Evolutionary conservation across 2,113 vertebrate genomes (phyloP).

Genomic region (Notiomystis cincta): DNA sequence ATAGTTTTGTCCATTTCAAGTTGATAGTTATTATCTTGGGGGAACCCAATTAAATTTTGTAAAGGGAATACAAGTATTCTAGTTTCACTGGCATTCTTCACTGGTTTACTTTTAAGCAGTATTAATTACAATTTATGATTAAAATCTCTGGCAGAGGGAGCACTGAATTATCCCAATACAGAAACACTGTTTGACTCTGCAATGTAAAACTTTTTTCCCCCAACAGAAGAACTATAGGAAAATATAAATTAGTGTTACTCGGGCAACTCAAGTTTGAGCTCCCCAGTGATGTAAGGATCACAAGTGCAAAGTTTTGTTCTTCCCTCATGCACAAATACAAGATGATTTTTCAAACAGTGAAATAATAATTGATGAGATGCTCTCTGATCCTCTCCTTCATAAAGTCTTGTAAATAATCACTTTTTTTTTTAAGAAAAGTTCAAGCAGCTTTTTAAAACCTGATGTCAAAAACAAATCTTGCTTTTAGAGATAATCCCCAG

Average conservation of each 20-base stretch:
- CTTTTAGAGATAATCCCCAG: slow-evolving; percentile 1
- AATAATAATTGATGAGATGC: neutral
- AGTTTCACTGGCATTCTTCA: neutral
- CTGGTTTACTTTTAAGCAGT: neutral
- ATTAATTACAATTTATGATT: neutral
- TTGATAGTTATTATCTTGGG: neutral
- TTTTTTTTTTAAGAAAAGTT: neutral
- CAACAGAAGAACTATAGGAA: neutral
- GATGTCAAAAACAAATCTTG: neutral
- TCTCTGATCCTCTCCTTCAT: neutral
- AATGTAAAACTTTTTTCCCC: neutral
- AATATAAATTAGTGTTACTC: neutral
- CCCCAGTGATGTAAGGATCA: neutral
- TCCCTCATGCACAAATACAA: neutral
- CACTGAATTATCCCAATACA: neutral
- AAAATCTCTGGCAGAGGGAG: neutral
- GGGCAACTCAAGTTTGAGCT: neutral
- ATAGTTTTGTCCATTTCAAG: neutral
- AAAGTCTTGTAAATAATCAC: neutral
- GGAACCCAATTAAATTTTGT: neutral
- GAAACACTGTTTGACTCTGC: neutral
- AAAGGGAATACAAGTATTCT: neutral
- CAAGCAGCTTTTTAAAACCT: neutral
- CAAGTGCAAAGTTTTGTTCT: neutral
- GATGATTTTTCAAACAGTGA: neutral